phyloP scores from a whole-genome alignment of 1,140 invertebrate genomes.

The Drosophila sproati region DNA sequence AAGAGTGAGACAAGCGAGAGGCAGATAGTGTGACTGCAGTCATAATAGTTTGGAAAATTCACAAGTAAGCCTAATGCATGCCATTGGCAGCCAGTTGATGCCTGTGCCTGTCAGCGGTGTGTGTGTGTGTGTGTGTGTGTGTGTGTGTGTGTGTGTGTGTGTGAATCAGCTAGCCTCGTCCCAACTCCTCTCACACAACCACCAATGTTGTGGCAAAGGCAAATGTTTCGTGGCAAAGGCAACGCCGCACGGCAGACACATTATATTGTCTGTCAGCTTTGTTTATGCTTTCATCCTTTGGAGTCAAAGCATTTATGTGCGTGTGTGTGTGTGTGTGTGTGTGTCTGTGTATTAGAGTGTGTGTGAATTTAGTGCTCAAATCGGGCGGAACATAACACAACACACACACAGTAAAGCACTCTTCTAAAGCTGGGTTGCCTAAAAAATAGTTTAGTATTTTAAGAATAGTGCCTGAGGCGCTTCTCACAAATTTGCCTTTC shows the following conservation, averaged over 20 bases:
- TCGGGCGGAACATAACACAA: slow-evolving; percentile 3
- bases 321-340: neutral
- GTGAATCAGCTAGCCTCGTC: neutral
- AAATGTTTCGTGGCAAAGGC: slow-evolving; percentile 39
- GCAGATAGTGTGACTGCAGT: neutral
- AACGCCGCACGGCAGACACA: slow-evolving; percentile 5
- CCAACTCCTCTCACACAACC: slow-evolving; percentile 3
- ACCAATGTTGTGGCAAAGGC: slow-evolving; percentile 30
- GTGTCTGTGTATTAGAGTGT: neutral
- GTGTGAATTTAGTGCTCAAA: slow-evolving; percentile 1
- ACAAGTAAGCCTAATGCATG: slow-evolving; percentile 59
- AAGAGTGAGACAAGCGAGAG: slow-evolving; percentile 13
- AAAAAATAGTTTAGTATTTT: neutral
- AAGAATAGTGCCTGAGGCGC: too few relatives aligned
- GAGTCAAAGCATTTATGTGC: neutral
- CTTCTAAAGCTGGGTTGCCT: neutral
- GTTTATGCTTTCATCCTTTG: slow-evolving; percentile 30
- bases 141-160: slow-evolving; percentile 20
- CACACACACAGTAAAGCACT: neutral
- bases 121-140: slow-evolving; percentile 11
- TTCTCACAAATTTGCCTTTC: neutral
- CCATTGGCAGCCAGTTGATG: slow-evolving; percentile 20
- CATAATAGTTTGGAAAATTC: slow-evolving; percentile 46
- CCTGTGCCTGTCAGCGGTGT: slow-evolving; percentile 6
- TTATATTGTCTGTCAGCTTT: slow-evolving; percentile 48